phyloP scores from a whole-genome alignment of 2,113 vertebrate species.

The Etheostoma spectabile region DNA sequence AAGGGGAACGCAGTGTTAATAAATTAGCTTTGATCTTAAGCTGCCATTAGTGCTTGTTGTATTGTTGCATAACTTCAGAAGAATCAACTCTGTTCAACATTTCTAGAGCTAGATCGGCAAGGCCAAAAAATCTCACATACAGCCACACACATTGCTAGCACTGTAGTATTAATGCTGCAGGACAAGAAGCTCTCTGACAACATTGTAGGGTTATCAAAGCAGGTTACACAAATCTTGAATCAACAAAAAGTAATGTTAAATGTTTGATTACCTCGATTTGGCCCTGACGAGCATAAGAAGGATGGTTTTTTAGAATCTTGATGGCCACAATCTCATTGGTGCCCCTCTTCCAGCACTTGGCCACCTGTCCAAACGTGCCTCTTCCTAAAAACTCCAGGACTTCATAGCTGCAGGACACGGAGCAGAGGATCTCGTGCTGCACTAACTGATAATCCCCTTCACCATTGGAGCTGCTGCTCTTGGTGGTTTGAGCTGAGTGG shows the following conservation, averaged over 20 bases:
- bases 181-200: not conserved
- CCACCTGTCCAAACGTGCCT: constrained; percentile 97
- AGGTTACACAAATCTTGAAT: not conserved
- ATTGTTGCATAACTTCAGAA: not conserved
- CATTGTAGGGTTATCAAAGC: not conserved
- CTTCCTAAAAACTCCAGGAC: constrained; percentile 97
- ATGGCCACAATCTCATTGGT: constrained; percentile 99
- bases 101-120: not conserved
- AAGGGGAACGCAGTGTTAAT: not conserved
- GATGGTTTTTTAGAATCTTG: constrained; percentile 98
- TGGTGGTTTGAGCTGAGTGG: constrained; percentile 91
- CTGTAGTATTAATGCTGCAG: not conserved
- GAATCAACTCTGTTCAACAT: not conserved
- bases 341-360: constrained; percentile 98
- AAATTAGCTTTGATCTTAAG: not conserved
- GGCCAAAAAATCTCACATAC: not conserved
- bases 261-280: constrained; percentile 91
- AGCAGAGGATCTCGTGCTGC: constrained; percentile 98
- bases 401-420: constrained; percentile 96
- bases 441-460: constrained; percentile 99
- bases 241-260: not conserved
- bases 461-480: constrained; percentile 94
- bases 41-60: not conserved
- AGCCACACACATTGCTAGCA: not conserved
- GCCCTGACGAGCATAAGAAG: constrained; percentile 97